Evolutionary conservation across 2,888 invertebrate species (phyloP).

Genomic region (Aleiodes alternator): DNA sequence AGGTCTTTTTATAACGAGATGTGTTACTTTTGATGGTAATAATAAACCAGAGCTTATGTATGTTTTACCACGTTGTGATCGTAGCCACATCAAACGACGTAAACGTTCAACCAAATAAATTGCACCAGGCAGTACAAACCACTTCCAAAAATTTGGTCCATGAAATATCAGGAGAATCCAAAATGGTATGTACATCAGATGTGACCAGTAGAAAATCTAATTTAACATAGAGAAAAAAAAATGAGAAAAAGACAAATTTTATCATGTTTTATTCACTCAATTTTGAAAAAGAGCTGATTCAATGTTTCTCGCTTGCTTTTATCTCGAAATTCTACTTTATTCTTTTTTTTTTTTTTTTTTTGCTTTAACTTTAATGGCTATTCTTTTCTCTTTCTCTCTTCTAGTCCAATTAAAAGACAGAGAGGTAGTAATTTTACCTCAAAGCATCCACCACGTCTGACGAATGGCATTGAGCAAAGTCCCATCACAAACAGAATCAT

Average conservation of each 20-base stretch:
- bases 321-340: background rate
- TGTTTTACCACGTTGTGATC: constrained; percentile 86
- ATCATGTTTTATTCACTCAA: background rate
- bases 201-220: constrained; percentile 95
- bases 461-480: constrained; percentile 90
- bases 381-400: background rate
- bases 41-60: constrained; percentile 92
- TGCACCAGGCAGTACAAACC: constrained; percentile 90
- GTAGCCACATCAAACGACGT: constrained; percentile 78
- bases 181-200: constrained; percentile 91
- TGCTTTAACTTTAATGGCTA: background rate
- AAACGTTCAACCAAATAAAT: constrained; percentile 88
- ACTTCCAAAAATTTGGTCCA: constrained; percentile 96
- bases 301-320: background rate
- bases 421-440: constrained; percentile 80
- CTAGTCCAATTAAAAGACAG: constrained; percentile 8
- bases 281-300: background rate
- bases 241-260: background rate
- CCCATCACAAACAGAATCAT: constrained; percentile 86
- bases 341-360: background rate
- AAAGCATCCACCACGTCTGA: constrained; percentile 91
- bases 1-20: constrained; percentile 92
- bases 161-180: constrained; percentile 91
- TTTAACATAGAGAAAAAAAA: background rate
- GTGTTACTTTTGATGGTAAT: constrained; percentile 92